phyloP scores from a whole-genome alignment of 2,113 vertebrate species.

The Apodemus speciosus region DNA sequence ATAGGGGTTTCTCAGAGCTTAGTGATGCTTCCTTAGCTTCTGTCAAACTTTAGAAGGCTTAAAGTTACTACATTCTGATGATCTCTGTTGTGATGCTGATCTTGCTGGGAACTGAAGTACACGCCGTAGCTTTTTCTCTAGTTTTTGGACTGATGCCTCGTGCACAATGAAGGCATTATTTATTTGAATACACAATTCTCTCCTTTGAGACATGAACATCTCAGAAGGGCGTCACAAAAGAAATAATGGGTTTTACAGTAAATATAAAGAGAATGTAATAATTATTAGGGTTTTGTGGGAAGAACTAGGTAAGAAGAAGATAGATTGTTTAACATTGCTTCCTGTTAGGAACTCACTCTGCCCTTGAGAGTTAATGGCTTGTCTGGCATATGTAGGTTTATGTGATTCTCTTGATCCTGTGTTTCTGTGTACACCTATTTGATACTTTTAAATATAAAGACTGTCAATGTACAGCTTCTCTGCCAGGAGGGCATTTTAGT shows the following conservation, averaged over 20 bases:
- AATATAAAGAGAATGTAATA: neutral
- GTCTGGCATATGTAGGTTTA: neutral
- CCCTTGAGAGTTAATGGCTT: neutral
- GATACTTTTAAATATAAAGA: neutral
- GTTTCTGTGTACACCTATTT: neutral
- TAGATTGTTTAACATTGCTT: neutral
- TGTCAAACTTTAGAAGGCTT: neutral
- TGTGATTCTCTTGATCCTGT: neutral
- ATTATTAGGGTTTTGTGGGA: neutral
- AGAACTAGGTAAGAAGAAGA: neutral
- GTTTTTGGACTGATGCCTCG: neutral
- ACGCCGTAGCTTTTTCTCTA: neutral
- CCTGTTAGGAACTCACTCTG: neutral
- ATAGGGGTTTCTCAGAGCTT: neutral
- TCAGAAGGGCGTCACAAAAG: neutral
- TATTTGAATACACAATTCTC: neutral
- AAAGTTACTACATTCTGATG: neutral
- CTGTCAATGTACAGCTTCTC: neutral
- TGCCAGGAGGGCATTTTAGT: neutral
- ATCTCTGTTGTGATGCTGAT: neutral
- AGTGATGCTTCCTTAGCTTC: neutral
- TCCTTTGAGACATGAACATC: neutral
- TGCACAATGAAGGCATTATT: neutral
- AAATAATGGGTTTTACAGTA: slow-evolving; percentile 7
- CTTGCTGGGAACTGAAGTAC: neutral